Evolutionary conservation across 2,797 vertebrate species (phyloP).

Genomic region (Myotis findleyi): DNA sequence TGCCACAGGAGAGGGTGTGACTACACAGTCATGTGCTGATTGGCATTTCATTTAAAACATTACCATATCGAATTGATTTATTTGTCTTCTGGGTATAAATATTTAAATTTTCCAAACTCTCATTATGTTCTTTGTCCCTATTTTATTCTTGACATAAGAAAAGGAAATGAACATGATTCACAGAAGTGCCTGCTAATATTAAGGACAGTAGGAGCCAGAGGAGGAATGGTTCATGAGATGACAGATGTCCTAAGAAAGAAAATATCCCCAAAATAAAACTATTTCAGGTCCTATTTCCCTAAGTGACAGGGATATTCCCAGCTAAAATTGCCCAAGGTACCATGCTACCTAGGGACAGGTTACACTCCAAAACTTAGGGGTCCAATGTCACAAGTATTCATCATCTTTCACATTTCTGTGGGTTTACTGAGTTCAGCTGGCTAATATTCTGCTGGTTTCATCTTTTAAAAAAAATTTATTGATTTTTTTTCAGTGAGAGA

Average conservation of each 20-base stretch:
- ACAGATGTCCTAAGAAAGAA: neutral
- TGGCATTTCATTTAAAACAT: conserved; percentile 85
- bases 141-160: conserved; percentile 51
- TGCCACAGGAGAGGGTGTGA: conserved; percentile 77
- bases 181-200: neutral
- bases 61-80: conserved; percentile 83
- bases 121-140: conserved; percentile 74
- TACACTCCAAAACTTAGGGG: neutral
- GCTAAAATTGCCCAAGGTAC: neutral
- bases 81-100: conserved; percentile 83
- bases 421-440: neutral
- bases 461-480: neutral
- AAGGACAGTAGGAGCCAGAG: neutral
- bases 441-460: neutral
- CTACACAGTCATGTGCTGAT: conserved; percentile 83
- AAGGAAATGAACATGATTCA: neutral
- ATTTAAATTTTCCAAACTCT: conserved; percentile 81
- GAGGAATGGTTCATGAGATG: neutral
- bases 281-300: neutral
- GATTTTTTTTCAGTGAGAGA: neutral
- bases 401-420: neutral
- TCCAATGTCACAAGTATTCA: neutral
- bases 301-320: neutral
- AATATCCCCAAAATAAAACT: neutral
- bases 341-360: neutral